These are phyloP conservation scores for Aythya fuligula DNA, from an alignment of 2,797 vertebrate genomes.

Conservation along the genomic window DNA sequence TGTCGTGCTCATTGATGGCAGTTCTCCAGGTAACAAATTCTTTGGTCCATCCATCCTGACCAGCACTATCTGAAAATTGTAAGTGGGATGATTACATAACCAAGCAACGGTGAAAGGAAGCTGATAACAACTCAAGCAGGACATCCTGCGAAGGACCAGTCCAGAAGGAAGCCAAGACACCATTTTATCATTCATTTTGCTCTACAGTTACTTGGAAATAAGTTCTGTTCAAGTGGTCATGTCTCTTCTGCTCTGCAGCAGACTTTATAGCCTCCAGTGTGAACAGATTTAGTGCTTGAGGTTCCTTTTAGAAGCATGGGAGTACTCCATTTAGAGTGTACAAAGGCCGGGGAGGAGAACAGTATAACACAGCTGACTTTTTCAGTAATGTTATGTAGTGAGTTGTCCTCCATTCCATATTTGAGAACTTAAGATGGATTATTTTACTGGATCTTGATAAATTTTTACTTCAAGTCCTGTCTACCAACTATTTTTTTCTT, in stretches of 20 bases:
- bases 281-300: not conserved
- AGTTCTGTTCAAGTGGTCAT: not conserved
- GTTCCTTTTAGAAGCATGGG: not conserved
- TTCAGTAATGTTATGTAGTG: not conserved
- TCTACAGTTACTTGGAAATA: not conserved
- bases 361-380: not conserved
- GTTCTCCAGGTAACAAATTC: slow-evolving; percentile 87
- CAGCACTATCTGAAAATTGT: slow-evolving; percentile 72
- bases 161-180: not conserved
- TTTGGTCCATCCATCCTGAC: slow-evolving; percentile 80
- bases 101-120: not conserved
- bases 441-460: not conserved
- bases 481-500: not conserved
- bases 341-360: not conserved
- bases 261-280: not conserved
- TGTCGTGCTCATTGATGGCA: slow-evolving; percentile 85
- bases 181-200: not conserved
- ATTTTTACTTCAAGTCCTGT: not conserved
- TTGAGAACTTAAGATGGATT: not conserved
- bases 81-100: not conserved
- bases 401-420: not conserved
- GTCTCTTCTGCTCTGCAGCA: not conserved
- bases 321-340: not conserved
- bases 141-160: not conserved
- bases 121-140: not conserved